Evolutionary conservation across 1,140 invertebrate genomes (phyloP).

Genomic region (Drosophila ohnishii): DNA sequence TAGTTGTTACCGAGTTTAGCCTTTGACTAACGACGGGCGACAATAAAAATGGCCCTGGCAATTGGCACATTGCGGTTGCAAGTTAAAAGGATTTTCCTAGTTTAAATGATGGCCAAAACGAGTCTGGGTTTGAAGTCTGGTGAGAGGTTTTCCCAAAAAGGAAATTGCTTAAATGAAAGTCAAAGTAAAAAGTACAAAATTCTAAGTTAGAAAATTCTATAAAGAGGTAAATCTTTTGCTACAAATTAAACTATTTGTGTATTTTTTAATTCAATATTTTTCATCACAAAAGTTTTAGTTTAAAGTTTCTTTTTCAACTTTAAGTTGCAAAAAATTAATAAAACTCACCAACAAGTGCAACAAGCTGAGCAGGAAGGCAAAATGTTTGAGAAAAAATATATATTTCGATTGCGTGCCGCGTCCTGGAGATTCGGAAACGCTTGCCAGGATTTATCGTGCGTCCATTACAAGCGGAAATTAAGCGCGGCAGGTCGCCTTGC

Average conservation of each 20-base stretch:
- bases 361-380: slow-evolving; percentile 22
- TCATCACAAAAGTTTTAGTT: neutral
- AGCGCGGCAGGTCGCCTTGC: slow-evolving; percentile 72
- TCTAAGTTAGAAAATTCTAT: neutral
- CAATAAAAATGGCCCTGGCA: slow-evolving; percentile 72
- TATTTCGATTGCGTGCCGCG: slow-evolving; percentile 64
- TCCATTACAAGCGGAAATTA: slow-evolving; percentile 82
- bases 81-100: slow-evolving; percentile 73
- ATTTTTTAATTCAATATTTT: neutral
- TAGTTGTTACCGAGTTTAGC: slow-evolving; percentile 64
- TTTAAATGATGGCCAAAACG: slow-evolving; percentile 56
- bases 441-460: slow-evolving; percentile 79
- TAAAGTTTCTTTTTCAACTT: neutral
- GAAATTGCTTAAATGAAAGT: slow-evolving; percentile 14
- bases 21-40: slow-evolving; percentile 70
- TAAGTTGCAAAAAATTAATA: slow-evolving; percentile 28
- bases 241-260: neutral
- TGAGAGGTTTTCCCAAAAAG: neutral
- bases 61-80: slow-evolving; percentile 76
- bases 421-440: slow-evolving; percentile 58
- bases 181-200: neutral
- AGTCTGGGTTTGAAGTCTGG: neutral
- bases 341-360: slow-evolving; percentile 19
- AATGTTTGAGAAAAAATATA: slow-evolving; percentile 52
- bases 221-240: neutral